These are phyloP conservation scores for Drosophila parvula DNA, from an alignment of 1,140 invertebrate species.

Conservation along the genomic window DNA sequence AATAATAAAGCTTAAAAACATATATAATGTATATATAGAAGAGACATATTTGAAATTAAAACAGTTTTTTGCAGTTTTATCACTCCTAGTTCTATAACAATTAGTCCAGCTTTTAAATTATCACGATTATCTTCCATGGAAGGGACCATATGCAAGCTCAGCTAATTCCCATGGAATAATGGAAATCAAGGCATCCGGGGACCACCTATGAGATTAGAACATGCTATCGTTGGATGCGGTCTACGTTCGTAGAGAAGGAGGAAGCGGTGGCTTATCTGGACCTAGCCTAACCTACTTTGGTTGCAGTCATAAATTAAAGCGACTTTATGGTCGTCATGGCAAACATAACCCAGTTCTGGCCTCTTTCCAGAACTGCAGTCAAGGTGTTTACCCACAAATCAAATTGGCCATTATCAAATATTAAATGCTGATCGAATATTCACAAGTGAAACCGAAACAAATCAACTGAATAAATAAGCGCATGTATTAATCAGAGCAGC, in stretches of 20 bases:
- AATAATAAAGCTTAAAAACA: no score
- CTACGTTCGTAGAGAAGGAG: slow-evolving; percentile 2
- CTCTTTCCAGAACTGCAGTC: slow-evolving; percentile 9
- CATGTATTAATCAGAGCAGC: slow-evolving; percentile 32
- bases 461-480: slow-evolving; percentile 39
- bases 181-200: background rate
- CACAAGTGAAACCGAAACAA: slow-evolving; percentile 18
- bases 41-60: no score
- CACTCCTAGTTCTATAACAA: background rate
- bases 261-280: slow-evolving; percentile 53
- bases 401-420: slow-evolving; percentile 47
- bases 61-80: background rate
- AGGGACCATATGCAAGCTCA: background rate
- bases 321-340: slow-evolving; percentile 45
- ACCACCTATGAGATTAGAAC: slow-evolving; percentile 33
- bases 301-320: slow-evolving; percentile 58
- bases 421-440: slow-evolving; percentile 56
- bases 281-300: slow-evolving; percentile 63
- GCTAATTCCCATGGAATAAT: slow-evolving; percentile 5
- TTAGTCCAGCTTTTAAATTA: background rate
- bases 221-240: background rate
- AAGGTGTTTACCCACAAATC: slow-evolving; percentile 22
- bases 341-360: slow-evolving; percentile 70
- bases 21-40: no score
- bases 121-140: background rate